Percentiles rank a stretch among this genome's conserved stretches.
Conservation (phyloP, 2,888 invertebrate genomes). For the Drosophila pegasa region DNA sequence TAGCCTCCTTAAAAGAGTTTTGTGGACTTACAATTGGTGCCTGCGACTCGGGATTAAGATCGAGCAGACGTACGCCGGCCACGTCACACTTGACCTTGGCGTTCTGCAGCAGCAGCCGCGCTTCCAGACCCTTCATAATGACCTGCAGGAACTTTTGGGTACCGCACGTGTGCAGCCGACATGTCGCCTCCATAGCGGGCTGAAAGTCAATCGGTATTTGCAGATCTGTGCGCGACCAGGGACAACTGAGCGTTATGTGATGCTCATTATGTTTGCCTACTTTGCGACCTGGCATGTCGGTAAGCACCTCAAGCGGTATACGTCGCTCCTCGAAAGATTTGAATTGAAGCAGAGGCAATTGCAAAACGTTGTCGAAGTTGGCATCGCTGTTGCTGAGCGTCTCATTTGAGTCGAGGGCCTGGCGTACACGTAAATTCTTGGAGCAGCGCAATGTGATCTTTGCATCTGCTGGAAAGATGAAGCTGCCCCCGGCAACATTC, state of each 20-base stretch:
- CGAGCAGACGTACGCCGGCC: constrained; percentile 87
- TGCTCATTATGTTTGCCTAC: constrained; percentile 90
- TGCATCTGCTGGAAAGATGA: constrained; percentile 88
- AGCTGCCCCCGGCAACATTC: constrained; percentile 92
- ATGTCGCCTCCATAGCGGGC: constrained; percentile 92
- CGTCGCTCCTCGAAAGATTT: constrained; percentile 88
- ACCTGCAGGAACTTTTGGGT: constrained; percentile 94
- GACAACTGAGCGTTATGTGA: constrained; percentile 91
- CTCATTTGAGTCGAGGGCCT: constrained; percentile 24
- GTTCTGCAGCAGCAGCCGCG: constrained; percentile 85
- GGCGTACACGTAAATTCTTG: constrained; percentile 84
- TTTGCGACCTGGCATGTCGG: constrained; percentile 90
- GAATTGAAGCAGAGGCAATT: constrained; percentile 87
- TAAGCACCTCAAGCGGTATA: constrained; percentile 89
- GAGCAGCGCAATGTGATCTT: constrained; percentile 83
- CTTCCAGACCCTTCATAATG: constrained; percentile 87
- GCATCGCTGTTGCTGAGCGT: constrained; percentile 52
- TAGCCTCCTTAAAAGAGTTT: not conserved
- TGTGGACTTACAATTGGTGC: constrained; percentile 86
- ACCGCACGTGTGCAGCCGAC: constrained; percentile 93
- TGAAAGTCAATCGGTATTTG: constrained; percentile 92
- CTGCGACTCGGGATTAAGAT: constrained; percentile 88
- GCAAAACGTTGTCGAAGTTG: constrained; percentile 83
- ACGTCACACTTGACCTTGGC: constrained; percentile 87
- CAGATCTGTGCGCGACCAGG: constrained; percentile 91